Percentiles rank a stretch among this genome's conserved stretches.
phyloP scores from a whole-genome alignment of 2,113 vertebrate genomes.

The Catharus minimus region DNA sequence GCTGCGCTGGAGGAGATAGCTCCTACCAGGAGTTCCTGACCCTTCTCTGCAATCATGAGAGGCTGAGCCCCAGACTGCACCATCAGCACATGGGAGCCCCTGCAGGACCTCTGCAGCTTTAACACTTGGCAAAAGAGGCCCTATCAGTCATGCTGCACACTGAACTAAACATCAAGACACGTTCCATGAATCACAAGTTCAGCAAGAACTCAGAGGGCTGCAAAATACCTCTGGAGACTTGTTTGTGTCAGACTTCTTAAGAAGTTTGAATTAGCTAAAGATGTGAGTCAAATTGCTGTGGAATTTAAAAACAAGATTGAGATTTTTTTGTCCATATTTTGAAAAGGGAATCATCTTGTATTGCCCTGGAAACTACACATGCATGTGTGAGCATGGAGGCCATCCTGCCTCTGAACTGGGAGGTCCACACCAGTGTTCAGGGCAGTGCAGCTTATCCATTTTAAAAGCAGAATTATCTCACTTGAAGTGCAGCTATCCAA shows the following conservation, averaged over 20 bases:
- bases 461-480: neutral
- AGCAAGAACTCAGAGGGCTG: neutral
- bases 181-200: neutral
- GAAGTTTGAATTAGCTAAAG: neutral
- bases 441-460: neutral
- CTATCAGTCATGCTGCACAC: neutral
- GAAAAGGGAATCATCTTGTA: neutral
- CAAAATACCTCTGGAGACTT: neutral
- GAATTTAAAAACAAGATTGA: neutral
- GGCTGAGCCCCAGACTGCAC: neutral
- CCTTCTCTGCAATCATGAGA: neutral
- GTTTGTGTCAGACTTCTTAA: neutral
- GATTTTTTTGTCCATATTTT: neutral
- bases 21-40: rapidly evolving
- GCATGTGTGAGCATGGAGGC: neutral
- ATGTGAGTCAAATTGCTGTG: neutral
- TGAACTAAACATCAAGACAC: neutral
- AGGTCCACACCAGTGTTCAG: neutral
- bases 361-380: neutral
- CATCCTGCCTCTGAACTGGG: neutral
- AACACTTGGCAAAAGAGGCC: neutral
- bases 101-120: neutral
- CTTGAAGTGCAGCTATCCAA: neutral
- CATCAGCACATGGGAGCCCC: rapidly evolving
- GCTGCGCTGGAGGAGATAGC: neutral